Evolutionary conservation across 1,140 invertebrate species (phyloP).

Genomic region (Scaptomyza montana): DNA sequence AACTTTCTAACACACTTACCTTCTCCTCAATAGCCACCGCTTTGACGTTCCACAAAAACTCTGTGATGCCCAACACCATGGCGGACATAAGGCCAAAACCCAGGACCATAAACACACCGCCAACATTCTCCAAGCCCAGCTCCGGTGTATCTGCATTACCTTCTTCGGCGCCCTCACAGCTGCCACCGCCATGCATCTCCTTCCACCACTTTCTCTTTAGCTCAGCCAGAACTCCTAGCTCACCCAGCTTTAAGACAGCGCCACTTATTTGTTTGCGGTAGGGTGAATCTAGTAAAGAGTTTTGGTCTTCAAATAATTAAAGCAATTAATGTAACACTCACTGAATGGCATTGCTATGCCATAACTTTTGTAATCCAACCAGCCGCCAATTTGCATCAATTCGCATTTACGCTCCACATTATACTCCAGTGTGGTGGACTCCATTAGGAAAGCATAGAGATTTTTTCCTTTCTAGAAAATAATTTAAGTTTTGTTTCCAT

Average conservation of each 20-base stretch:
- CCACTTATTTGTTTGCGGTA: conserved; percentile 88
- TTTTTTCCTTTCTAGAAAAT: conserved; percentile 86
- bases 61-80: conserved; percentile 85
- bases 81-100: conserved; percentile 85
- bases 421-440: conserved; percentile 96
- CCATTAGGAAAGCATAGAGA: conserved; percentile 97
- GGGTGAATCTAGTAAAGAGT: conserved; percentile 86
- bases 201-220: conserved; percentile 95
- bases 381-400: conserved; percentile 95
- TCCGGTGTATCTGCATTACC: conserved; percentile 81
- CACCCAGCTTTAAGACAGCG: conserved; percentile 90
- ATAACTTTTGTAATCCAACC: conserved; percentile 93
- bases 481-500: background rate
- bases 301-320: background rate
- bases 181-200: conserved; percentile 84
- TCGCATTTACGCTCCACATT: conserved; percentile 95
- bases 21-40: conserved; percentile 86
- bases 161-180: conserved; percentile 53
- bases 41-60: conserved; percentile 88
- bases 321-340: conserved; percentile 27
- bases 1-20: conserved; percentile 5
- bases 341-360: conserved; percentile 89
- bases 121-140: conserved; percentile 87
- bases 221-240: conserved; percentile 88
- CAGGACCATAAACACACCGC: conserved; percentile 90